Conservation (phyloP, 2,888 invertebrate species). For the Hydrotaea cyrtoneurina region DNA sequence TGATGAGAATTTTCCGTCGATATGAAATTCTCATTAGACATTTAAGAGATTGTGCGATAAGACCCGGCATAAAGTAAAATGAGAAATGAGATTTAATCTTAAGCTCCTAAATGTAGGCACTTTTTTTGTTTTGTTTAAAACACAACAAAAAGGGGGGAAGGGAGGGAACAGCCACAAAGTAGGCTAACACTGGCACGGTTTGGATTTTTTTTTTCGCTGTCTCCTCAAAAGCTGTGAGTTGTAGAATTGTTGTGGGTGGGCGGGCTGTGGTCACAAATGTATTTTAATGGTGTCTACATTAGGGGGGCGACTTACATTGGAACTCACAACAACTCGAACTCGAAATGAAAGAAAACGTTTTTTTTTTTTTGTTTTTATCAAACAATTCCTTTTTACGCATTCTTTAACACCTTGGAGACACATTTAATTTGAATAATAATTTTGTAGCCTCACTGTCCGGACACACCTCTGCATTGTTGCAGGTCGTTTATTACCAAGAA, state of each 20-base stretch:
- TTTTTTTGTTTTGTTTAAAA: background rate
- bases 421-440: no score
- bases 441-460: no score
- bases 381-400: no score
- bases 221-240: background rate
- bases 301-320: no score
- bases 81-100: background rate
- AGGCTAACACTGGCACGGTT: background rate
- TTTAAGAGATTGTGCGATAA: background rate
- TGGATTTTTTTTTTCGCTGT: no score
- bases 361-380: no score
- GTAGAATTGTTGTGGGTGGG: background rate
- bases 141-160: background rate
- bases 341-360: no score
- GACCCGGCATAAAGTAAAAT: background rate
- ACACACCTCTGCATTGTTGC: no score
- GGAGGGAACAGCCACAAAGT: conserved; percentile 1
- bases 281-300: background rate
- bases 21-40: background rate
- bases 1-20: conserved; percentile 2
- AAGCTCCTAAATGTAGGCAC: background rate
- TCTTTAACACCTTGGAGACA: no score
- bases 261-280: no score
- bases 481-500: no score
- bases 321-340: no score